Percentiles rank a stretch among this genome's conserved stretches.
These are phyloP conservation scores for Drosophila lacteicornis DNA, from an alignment of 1,140 invertebrate genomes.

Conservation along the genomic window DNA sequence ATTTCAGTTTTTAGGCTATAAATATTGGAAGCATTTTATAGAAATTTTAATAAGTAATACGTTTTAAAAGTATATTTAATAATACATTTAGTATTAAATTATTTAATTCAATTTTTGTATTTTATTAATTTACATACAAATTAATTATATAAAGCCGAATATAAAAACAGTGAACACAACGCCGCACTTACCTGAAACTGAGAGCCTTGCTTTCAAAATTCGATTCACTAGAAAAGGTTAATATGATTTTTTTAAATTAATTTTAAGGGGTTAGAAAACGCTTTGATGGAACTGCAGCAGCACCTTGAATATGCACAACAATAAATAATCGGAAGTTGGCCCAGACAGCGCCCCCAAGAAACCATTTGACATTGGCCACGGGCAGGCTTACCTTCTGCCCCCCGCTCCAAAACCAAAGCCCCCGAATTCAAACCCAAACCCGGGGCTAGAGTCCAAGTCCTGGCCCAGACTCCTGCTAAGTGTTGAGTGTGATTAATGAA, in stretches of 20 bases:
- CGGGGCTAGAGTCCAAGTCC: constrained; percentile 22
- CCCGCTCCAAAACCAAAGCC: background rate
- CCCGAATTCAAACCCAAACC: background rate
- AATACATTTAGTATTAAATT: too few relatives aligned
- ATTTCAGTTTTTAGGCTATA: too few relatives aligned
- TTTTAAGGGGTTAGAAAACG: too few relatives aligned
- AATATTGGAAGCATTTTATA: too few relatives aligned
- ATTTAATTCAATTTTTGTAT: too few relatives aligned
- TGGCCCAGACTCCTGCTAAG: constrained; percentile 55
- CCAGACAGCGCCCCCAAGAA: constrained; percentile 15
- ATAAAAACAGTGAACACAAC: too few relatives aligned
- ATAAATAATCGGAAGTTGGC: constrained; percentile 32
- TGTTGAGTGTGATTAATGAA: constrained; percentile 83
- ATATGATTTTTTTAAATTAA: background rate
- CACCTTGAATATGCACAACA: constrained; percentile 22
- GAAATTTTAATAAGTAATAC: too few relatives aligned
- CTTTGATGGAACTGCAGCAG: background rate
- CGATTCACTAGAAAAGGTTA: background rate
- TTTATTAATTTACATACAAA: too few relatives aligned
- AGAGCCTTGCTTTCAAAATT: too few relatives aligned
- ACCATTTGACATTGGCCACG: constrained; percentile 72
- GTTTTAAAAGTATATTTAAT: too few relatives aligned
- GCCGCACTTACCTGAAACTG: too few relatives aligned
- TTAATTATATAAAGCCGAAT: too few relatives aligned
- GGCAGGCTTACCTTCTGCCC: constrained; percentile 28